Base-by-base conservation (phyloP, 1,140 invertebrate genomes). In the Belonocnema kinseyi region DNA sequence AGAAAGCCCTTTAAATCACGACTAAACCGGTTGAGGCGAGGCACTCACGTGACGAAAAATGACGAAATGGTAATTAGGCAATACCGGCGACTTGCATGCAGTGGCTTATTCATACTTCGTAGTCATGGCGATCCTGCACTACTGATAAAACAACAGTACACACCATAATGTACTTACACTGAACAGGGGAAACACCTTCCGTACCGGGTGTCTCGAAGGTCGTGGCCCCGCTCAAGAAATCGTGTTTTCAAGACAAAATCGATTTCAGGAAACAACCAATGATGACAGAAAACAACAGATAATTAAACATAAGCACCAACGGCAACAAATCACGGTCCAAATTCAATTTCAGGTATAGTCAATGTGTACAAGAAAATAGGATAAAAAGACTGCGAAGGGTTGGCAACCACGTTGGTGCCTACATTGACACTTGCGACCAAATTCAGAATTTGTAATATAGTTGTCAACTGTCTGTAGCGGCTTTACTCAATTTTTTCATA, bases 141-240 rank as follows among this genome's bases (percentile, higher is more conserved):
- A 91, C 89, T 91, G 90, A 91, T 91, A 91, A 91, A 91, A 91
- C 89, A 91, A 91, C 88, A 91, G 83, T 85, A 83, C 85, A 87
- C 85, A 86, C 85, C 85, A 83, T 86, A 88, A 88, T 88, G 83
- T 83, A 84, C 85, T 88, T 88, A 88, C 78, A 82, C 81, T 79
- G 82, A 88, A 88, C 82, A 85, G 81, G 85, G 83, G 83, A 76
- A 89, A 87, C 85, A 88, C 87, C 82, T 89, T 81, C 84, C 77
- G 72, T 82, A 86, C 76, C 82, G 82, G 81, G 80, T 85, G 83
- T 81, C 80, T 78, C 53, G 58, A 66, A 66, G 61, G 61, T 66
- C 61, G 61, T 16, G 26, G 61, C 14, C 61, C 33, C 61, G 61
- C 33, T 66, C 61, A 66, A 66, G 26, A 66, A 66, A 66, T 33